phyloP scores from a whole-genome alignment of 2,113 vertebrate genomes.

The Petroica traversi region DNA sequence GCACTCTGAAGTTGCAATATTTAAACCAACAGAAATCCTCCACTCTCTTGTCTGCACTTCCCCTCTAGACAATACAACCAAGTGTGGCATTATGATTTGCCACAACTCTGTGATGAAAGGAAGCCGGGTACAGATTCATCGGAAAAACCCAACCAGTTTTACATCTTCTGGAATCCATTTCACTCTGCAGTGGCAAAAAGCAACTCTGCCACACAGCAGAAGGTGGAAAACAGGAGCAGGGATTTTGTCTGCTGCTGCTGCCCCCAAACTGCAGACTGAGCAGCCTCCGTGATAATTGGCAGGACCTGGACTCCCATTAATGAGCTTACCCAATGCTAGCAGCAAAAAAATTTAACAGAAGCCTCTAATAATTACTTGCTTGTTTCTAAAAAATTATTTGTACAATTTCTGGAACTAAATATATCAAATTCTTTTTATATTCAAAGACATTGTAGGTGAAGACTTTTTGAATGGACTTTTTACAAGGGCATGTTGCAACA shows the following conservation, averaged over 20 bases:
- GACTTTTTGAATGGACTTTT: background rate
- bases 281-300: background rate
- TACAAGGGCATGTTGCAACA: background rate
- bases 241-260: background rate
- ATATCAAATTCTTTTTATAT: background rate
- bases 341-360: background rate
- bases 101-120: background rate
- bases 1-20: background rate
- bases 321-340: background rate
- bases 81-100: background rate
- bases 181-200: background rate
- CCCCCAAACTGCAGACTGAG: background rate
- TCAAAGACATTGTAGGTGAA: background rate
- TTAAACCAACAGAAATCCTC: background rate
- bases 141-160: background rate
- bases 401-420: background rate
- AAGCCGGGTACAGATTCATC: background rate
- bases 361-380: background rate
- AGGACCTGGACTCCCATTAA: background rate
- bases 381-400: background rate
- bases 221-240: background rate
- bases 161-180: background rate
- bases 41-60: background rate
- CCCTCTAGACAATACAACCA: background rate
- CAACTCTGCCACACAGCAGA: background rate